These are phyloP conservation scores for Taenioides sp. DNA, from an alignment of 2,797 vertebrate genomes.

Conservation along the genomic window DNA sequence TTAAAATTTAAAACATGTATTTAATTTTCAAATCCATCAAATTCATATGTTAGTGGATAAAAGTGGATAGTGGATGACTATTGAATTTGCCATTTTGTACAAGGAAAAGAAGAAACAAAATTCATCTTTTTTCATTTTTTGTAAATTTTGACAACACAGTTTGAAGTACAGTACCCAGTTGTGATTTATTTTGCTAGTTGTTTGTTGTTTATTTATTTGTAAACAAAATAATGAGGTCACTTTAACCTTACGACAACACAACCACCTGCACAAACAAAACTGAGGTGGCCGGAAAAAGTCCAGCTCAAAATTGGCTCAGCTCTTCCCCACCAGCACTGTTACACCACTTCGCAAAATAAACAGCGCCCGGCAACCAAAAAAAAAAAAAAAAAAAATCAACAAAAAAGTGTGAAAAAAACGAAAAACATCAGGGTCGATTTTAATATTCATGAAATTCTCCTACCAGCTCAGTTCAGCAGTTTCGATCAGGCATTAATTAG, in stretches of 20 bases:
- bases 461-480: conserved; percentile 99
- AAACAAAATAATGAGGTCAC: neutral
- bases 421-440: conserved; percentile 94
- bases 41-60: too few relatives aligned
- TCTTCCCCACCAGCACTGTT: conserved; percentile 31
- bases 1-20: too few relatives aligned
- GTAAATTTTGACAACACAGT: neutral
- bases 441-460: conserved; percentile 99
- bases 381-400: conserved; percentile 17
- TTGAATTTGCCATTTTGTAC: too few relatives aligned
- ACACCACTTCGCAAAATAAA: conserved; percentile 84
- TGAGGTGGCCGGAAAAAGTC: conserved; percentile 29
- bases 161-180: neutral
- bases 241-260: neutral
- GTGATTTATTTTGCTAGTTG: neutral
- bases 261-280: neutral
- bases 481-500: conserved; percentile 99
- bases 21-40: too few relatives aligned
- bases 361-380: conserved; percentile 76
- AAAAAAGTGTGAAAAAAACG: conserved; percentile 45
- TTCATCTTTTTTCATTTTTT: neutral
- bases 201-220: neutral
- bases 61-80: too few relatives aligned
- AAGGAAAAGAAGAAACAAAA: too few relatives aligned
- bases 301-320: conserved; percentile 34